A percentile compares a stretch with the other conserved stretches of the same genome.
Conservation (phyloP, 2,797 vertebrate species). For the Tiaroga cobitis region DNA sequence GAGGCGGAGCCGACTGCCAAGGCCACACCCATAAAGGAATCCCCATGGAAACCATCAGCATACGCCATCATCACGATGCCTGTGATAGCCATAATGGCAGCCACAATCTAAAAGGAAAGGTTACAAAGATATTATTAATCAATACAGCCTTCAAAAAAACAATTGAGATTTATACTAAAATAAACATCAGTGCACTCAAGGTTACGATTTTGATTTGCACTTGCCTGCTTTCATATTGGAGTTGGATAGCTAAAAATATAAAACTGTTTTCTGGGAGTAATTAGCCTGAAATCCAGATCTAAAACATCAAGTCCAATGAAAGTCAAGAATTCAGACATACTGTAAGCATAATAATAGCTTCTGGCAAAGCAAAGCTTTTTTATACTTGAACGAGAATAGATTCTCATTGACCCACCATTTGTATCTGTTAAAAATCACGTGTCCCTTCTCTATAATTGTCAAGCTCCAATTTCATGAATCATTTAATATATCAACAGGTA, state of each 20-base stretch:
- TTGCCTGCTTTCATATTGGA: background rate
- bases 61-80: constrained; percentile 99
- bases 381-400: background rate
- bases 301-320: background rate
- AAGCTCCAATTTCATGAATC: background rate
- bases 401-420: background rate
- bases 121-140: background rate
- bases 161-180: background rate
- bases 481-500: background rate
- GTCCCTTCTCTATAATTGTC: background rate
- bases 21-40: constrained; percentile 96
- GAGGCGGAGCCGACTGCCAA: constrained; percentile 97
- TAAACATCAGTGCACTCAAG: background rate
- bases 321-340: background rate
- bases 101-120: constrained; percentile 87
- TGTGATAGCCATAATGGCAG: constrained; percentile 98
- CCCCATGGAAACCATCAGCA: constrained; percentile 95
- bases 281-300: background rate
- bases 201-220: background rate
- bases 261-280: background rate
- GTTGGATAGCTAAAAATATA: background rate
- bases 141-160: background rate
- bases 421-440: background rate
- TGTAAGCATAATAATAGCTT: background rate
- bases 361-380: constrained; percentile 2